A percentile compares a stretch with the other conserved stretches of the same genome.
Evolutionary conservation across 2,797 vertebrate species (phyloP).

Genomic region (Erpetoichthys calabaricus): DNA sequence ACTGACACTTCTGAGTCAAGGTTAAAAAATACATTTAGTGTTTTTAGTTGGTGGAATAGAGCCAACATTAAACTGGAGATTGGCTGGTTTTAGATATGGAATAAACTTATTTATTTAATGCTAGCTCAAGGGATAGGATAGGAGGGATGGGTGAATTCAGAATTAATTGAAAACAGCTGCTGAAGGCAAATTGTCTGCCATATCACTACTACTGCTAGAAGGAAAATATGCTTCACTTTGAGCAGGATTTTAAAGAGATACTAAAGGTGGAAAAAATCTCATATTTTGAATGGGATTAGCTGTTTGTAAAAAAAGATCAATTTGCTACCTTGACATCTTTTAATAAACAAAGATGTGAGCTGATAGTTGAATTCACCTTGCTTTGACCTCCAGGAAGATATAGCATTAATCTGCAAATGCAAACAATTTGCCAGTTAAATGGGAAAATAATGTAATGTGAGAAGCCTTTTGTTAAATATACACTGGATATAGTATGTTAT

Average conservation of each 20-base stretch:
- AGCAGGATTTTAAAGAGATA: background rate
- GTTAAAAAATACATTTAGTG: conserved; percentile 70
- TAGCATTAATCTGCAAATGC: background rate
- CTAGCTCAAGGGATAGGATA: conserved; percentile 23
- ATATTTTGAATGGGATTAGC: too few species aligned
- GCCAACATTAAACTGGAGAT: conserved; percentile 22
- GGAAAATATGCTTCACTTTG: conserved; percentile 32
- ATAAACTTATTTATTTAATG: conserved; percentile 36
- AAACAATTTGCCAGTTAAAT: background rate
- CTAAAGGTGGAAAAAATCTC: too few species aligned
- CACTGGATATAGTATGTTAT: too few species aligned
- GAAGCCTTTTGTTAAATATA: background rate
- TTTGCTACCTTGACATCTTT: conserved; percentile 21
- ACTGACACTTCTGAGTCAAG: conserved; percentile 78
- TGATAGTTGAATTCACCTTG: conserved; percentile 43
- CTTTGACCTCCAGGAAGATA: conserved; percentile 45
- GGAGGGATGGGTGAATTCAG: conserved; percentile 31
- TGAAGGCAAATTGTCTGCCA: conserved; percentile 29
- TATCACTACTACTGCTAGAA: conserved; percentile 27
- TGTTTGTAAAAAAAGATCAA: background rate
- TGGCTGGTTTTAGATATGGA: conserved; percentile 32
- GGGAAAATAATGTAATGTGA: background rate
- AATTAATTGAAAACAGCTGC: conserved; percentile 59
- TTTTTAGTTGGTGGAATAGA: conserved; percentile 26
- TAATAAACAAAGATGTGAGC: conserved; percentile 33